A percentile compares a stretch with the other conserved stretches of the same genome.
phyloP scores from a whole-genome alignment of 53 echinoderm and acorn worm genomes.

The Zoroaster sp. region DNA sequence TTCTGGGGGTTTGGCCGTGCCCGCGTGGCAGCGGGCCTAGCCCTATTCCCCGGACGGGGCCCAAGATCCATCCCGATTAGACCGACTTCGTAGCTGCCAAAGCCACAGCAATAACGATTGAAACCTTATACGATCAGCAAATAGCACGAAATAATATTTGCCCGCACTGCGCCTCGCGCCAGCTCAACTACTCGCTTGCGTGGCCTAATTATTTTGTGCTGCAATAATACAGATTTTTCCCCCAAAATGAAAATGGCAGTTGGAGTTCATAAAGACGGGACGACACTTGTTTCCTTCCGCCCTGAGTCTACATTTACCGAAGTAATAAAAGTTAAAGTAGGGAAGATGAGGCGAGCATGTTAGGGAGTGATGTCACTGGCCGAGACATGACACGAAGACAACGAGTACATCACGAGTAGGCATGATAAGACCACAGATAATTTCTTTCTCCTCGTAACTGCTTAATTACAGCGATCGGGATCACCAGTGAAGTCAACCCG shows the following conservation, averaged over 20 bases:
- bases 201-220: constrained; percentile 65
- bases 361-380: constrained; percentile 29
- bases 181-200: constrained; percentile 51
- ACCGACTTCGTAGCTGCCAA: constrained; percentile 39
- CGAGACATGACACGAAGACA: constrained; percentile 2
- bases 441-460: constrained; percentile 30
- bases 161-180: constrained; percentile 49
- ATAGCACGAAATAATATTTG: constrained; percentile 87
- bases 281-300: constrained; percentile 62
- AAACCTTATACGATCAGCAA: constrained; percentile 75
- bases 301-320: constrained; percentile 54
- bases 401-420: constrained; percentile 21
- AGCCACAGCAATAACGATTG: constrained; percentile 70
- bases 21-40: constrained; percentile 38
- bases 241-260: constrained; percentile 33
- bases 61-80: constrained; percentile 40
- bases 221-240: constrained; percentile 56
- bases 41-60: constrained; percentile 43
- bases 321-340: constrained; percentile 41
- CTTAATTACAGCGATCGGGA: constrained; percentile 55
- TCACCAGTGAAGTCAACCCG: constrained; percentile 14
- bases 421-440: constrained; percentile 41
- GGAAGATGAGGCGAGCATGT: constrained; percentile 12
- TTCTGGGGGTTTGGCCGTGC: constrained; percentile 45
- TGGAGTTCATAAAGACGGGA: constrained; percentile 49